Percentiles rank a stretch among this genome's conserved stretches.
Conservation (phyloP, 2,797 vertebrate genomes). For the Mormyrops attenuatus region DNA sequence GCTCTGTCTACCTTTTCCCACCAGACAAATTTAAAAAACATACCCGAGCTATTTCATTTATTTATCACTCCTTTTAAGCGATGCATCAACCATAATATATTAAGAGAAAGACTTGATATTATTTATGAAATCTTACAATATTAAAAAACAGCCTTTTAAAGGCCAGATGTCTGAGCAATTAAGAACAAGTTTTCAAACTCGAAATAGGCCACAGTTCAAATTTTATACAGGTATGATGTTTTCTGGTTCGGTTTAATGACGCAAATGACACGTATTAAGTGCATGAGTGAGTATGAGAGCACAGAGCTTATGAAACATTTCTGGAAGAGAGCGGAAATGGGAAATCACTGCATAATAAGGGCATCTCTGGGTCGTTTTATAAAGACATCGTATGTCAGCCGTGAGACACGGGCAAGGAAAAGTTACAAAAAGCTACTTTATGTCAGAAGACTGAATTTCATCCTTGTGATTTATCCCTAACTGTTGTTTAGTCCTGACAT, state of each 20-base stretch:
- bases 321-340: not conserved
- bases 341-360: not conserved
- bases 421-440: not conserved
- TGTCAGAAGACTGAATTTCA: not conserved
- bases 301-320: not conserved
- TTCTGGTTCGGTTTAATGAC: constrained; percentile 1
- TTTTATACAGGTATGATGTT: constrained; percentile 4
- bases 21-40: not conserved
- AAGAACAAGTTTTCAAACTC: not conserved
- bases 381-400: not conserved
- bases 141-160: not conserved
- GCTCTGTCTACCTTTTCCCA: not conserved
- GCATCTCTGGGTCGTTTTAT: not conserved
- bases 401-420: not conserved
- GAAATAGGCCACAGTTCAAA: constrained; percentile 4
- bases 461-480: not conserved
- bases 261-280: not conserved
- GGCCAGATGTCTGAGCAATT: not conserved
- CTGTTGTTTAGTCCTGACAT: not conserved
- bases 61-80: not conserved
- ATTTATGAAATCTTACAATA: constrained; percentile 6
- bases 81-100: not conserved
- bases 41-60: not conserved
- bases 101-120: not conserved
- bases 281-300: not conserved